Percentiles rank a stretch among this genome's conserved stretches.
phyloP scores from a whole-genome alignment of 2,797 vertebrate species.

The Myotis pilosus region DNA sequence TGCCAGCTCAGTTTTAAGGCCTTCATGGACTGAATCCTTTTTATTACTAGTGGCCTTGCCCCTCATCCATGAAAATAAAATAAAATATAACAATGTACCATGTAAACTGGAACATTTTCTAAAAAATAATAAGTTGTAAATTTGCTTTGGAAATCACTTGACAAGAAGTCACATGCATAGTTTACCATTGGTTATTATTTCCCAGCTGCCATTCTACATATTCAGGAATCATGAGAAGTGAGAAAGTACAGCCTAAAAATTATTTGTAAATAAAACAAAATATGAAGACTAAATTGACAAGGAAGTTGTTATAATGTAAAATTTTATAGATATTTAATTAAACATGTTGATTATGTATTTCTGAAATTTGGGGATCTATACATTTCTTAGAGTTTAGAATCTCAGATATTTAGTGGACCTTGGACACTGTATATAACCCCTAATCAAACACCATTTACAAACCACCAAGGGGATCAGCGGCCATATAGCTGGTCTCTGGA shows the following conservation, averaged over 20 bases:
- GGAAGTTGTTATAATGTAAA: neutral
- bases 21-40: neutral
- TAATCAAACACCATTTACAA: neutral
- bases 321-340: neutral
- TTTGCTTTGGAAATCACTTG: neutral
- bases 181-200: neutral
- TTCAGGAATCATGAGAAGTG: neutral
- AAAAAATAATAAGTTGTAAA: neutral
- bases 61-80: neutral
- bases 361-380: neutral
- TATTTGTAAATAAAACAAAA: neutral
- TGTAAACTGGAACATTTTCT: neutral
- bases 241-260: neutral
- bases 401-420: neutral
- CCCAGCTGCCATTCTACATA: neutral
- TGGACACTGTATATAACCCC: neutral
- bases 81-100: neutral
- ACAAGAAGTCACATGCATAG: neutral
- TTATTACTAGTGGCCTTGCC: neutral
- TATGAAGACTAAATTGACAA: neutral
- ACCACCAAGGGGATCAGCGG: neutral
- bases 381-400: neutral
- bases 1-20: neutral
- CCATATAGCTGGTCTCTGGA: neutral
- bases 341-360: neutral